Evolutionary conservation across 2,888 invertebrate species (phyloP), one percentile per base, ranked within the genome.

Genomic region (Aromia moschata): DNA sequence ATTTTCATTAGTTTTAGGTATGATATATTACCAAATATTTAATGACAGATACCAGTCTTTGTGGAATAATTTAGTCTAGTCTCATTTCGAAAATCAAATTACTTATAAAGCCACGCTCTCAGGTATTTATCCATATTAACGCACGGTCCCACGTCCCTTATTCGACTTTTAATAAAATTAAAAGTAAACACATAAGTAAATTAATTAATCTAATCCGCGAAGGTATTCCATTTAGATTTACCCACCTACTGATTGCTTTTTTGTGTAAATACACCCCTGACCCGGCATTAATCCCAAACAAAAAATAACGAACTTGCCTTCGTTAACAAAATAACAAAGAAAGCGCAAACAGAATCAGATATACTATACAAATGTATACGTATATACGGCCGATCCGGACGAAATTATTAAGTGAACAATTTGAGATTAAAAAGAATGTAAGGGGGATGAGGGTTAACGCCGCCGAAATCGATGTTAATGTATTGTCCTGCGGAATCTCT

Each of bases 351-450:
- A 51, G n/a, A n/a, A n/a, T 51, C 51, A 31, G 52, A 30, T 17
- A 33, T 31, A n/a, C n/a, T n/a, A n/a, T n/a, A n/a, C n/a, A n/a
- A n/a, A n/a, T n/a, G n/a, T n/a, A n/a, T n/a, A n/a, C n/a, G n/a
- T n/a, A n/a, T n/a, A n/a, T n/a, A 41, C 52, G 4, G 25, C 52
- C 41, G 18, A 51, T 38, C 15, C 33, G 40, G 30, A 18, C 52
- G 52, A 52, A 52, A 52, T 52, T 52, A 52, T 52, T 52, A 52
- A 52, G 52, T 52, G 52, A 52, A 52, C 52, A 52, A 52, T 52
- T 52, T 52, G 52, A 41, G 52, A 52, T 52, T 52, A 52, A 52
- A 52, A 52, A 40, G 52, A 52, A 40, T 31, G n/a, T n/a, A 52
- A 52, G 52, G 52, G 52, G 17, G 12, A n/a, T 30, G 40, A 52